Conservation (phyloP, 2,113 vertebrate species). For the Podiceps cristatus region DNA sequence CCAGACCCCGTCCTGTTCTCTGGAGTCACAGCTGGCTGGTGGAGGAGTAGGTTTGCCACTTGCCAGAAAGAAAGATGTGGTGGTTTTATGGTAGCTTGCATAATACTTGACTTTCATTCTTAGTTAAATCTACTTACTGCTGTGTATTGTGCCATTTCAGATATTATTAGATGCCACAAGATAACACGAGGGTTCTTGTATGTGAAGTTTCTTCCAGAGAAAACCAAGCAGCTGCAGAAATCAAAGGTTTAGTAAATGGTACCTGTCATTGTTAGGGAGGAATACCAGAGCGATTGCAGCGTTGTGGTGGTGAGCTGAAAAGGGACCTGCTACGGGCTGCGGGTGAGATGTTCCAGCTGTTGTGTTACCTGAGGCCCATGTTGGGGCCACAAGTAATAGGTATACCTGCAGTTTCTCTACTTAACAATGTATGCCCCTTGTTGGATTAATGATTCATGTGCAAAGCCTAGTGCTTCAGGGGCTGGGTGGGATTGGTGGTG, state of each 20-base stretch:
- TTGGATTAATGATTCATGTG: neutral
- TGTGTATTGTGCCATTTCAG: neutral
- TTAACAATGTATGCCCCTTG: accelerated
- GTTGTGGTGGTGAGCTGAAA: neutral
- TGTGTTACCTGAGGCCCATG: neutral
- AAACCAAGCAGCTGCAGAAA: neutral
- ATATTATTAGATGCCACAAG: neutral
- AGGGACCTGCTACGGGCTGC: neutral
- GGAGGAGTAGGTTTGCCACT: neutral
- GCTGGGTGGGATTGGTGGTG: neutral
- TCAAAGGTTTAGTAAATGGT: neutral
- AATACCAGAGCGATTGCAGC: neutral
- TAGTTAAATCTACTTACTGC: neutral
- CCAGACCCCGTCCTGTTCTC: neutral
- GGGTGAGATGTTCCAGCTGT: neutral
- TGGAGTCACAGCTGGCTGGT: neutral
- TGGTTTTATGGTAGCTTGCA: neutral
- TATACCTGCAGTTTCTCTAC: neutral
- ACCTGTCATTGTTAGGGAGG: neutral
- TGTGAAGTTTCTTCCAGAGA: neutral
- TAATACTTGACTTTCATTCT: neutral
- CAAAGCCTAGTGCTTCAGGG: neutral
- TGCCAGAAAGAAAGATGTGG: neutral
- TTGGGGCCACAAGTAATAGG: neutral
- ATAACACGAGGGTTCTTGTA: neutral